Percentiles rank a stretch among this genome's conserved stretches.
These are phyloP conservation scores for Vulpes vulpes DNA, from an alignment of 2,113 vertebrate genomes.

Conservation along the genomic window DNA sequence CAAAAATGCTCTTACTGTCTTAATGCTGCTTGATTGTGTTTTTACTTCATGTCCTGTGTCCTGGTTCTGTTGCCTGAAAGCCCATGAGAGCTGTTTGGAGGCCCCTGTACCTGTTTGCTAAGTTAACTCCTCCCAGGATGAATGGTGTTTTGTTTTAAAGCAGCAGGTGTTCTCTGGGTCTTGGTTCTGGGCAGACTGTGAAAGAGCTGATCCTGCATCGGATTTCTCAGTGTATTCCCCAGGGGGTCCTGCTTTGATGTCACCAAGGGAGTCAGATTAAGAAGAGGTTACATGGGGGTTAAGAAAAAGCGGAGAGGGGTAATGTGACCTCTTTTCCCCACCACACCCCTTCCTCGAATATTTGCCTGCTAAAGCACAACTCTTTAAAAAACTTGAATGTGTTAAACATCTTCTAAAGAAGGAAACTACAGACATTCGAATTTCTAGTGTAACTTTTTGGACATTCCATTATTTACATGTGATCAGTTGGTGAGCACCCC, in stretches of 20 bases:
- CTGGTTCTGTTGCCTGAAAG: conserved; percentile 9
- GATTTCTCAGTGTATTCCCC: background rate
- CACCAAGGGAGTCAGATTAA: conserved; percentile 50
- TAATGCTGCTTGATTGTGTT: background rate
- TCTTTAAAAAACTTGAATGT: background rate
- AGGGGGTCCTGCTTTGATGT: conserved; percentile 60
- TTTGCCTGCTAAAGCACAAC: background rate
- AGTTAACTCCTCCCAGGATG: background rate
- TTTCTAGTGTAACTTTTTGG: background rate
- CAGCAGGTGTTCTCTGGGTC: conserved; percentile 46
- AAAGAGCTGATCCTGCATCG: background rate
- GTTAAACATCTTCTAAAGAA: conserved; percentile 30
- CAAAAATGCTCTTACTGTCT: conserved; percentile 3
- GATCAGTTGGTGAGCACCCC: background rate
- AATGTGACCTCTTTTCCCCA: background rate
- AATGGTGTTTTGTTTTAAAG: conserved; percentile 70
- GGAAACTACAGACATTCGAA: background rate
- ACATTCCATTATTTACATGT: background rate
- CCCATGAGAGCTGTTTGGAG: conserved; percentile 37
- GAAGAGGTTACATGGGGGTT: background rate
- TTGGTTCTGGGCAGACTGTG: background rate
- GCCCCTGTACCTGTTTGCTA: conserved; percentile 43
- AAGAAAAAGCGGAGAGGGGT: background rate
- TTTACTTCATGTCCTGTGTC: background rate
- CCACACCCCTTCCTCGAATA: background rate